Percentiles rank a stretch among this genome's conserved stretches.
These are phyloP conservation scores for Brachionus koreanus DNA, from an alignment of 1,140 invertebrate species.

Conservation along the genomic window DNA sequence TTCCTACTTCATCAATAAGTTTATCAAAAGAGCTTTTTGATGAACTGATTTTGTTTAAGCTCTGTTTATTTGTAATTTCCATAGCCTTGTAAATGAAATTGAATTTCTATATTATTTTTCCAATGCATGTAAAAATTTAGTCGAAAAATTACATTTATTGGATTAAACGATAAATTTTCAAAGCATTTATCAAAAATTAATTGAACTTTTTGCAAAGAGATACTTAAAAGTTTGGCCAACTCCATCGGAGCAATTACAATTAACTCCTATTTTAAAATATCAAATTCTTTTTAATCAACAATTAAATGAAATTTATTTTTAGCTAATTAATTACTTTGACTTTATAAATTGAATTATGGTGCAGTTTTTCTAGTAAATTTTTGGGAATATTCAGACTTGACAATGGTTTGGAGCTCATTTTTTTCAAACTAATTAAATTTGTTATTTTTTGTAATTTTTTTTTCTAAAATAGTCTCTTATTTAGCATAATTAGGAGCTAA, in stretches of 20 bases:
- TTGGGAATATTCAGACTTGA: background rate
- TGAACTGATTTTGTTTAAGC: background rate
- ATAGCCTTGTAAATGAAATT: background rate
- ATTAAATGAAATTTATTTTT: background rate
- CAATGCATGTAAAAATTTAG: background rate
- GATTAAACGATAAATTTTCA: background rate
- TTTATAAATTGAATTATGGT: background rate
- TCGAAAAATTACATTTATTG: background rate
- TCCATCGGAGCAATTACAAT: constrained; percentile 24
- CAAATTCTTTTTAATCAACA: background rate
- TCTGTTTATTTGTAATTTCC: background rate
- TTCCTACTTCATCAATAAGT: background rate
- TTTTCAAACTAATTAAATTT: background rate
- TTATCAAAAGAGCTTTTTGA: background rate
- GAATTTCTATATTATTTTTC: background rate
- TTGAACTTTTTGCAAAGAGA: background rate
- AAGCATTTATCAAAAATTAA: background rate
- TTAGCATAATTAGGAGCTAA: constrained; percentile 3
- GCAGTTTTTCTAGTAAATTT: background rate
- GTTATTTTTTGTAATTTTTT: no score
- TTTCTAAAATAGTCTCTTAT: background rate
- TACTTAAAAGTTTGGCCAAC: background rate
- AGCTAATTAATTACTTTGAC: background rate
- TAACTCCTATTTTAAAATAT: constrained; percentile 8
- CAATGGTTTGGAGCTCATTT: background rate